Base-by-base conservation (phyloP, 2,113 vertebrate genomes). In the Menura novaehollandiae region DNA sequence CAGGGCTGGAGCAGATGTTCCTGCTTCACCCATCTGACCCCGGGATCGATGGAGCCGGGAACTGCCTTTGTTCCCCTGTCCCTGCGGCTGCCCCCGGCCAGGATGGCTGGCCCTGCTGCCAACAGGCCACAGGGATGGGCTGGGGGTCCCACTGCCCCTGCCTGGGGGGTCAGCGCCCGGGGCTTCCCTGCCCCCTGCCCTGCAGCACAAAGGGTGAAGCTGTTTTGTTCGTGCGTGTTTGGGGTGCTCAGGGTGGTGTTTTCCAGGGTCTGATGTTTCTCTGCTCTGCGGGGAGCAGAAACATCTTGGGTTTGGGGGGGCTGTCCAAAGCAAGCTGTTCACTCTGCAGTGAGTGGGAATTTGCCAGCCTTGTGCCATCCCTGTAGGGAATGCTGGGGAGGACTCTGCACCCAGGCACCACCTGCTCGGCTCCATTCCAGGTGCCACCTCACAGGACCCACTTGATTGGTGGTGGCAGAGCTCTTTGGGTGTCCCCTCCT, bases 401-500 rank as follows among this genome's bases (percentile, higher is more conserved):
- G 23, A 12, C 44, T 76, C 47, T 74, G 59, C 69, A 77, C 32
- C 44, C 0, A 0, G 19, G 35, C 52, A 21, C n/a, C 1, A 0
- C 3, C 1, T n/a, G 37, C 59, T 69, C 41, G 30, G 55, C 59
- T 32, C 35, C 19, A 3, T 58, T 27, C 63, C 43, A 9, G 15
- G 30, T 71, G 26, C 74, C 49, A 0, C 39, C 21, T 15, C 24
- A 9, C 66, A 26, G 22, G 4, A 17, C 23, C 39, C 37, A 5
- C 5, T 2, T 49, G 6, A 7, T 1, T 46, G 82, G 16, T 26
- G 27, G 33, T 43, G 37, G 26, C 33, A 2, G 15, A 59, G 43
- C 39, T 5, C 0, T 56, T 30, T 72, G 33, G 18, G 17, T 52
- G 30, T 13, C 16, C 26, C 17, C 12, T 78, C 24, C 30, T 80